Base-by-base conservation (phyloP, 2,888 invertebrate species). In the Phengaris arion region DNA sequence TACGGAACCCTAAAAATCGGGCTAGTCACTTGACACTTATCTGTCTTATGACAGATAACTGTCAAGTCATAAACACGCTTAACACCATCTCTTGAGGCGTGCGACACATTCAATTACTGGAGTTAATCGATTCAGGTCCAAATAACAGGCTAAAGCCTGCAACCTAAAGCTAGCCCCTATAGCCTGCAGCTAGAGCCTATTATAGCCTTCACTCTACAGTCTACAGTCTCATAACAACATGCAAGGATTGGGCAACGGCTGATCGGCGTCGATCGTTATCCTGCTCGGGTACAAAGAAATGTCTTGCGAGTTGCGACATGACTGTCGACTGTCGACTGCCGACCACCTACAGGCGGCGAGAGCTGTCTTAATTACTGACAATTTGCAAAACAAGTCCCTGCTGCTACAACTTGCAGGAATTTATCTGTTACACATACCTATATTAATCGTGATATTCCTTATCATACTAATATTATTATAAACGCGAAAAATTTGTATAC, bases 221-320 rank as follows among this genome's bases (percentile, higher is more conserved):
- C 64, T 35, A 64, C 12, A 9, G 59, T 10, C 35, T 64, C 12
- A 13, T 64, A 64, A 64, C 59, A 64, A 64, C 10, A 64, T 64
- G 64, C 64, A 64, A 35, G 64, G 35, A 13, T 64, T 64, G 13
- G 10, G 64, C 64, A 64, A 64, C 3, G 22, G 59, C 35, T 64
- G 64, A 64, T 45, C 35, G 64, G 64, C 64, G 64, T 64, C 64
- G 35, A 64, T 64, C 64, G 64, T 45, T 64, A 64, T 64, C 64
- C 64, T 6, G 35, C 35, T 2, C 35, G 4, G 64, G 10, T 5
- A 64, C 64, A 64, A 64, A 64, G 64, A 64, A 35, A 55, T 55
- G 13, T 12, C 64, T 64, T 64, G 59, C 22, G 15, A 59, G 59
- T 59, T 59, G 35, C 64, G 35, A 64, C 64, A 64, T 35, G 35